Percentiles rank a stretch among this genome's conserved stretches.
Conservation (phyloP, 1,140 invertebrate species). For the Cheumatopsyche charites region DNA sequence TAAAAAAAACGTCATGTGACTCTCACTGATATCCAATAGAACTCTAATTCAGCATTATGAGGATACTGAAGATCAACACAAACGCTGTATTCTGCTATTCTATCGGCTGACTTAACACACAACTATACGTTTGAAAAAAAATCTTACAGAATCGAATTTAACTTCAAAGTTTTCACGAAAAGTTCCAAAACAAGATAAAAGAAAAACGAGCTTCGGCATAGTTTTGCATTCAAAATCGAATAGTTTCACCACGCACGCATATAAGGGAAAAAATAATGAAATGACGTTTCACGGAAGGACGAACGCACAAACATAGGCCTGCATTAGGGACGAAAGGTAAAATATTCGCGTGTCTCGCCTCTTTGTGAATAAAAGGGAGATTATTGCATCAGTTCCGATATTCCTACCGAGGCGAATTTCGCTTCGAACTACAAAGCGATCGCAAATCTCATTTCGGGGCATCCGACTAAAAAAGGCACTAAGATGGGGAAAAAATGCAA, state of each 20-base stretch:
- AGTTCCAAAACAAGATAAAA: too few species aligned
- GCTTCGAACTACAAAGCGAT: constrained; percentile 13
- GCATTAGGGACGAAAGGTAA: constrained; percentile 4
- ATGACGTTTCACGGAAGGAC: constrained; percentile 18
- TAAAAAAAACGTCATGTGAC: too few species aligned
- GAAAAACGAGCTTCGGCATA: too few species aligned
- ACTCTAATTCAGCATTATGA: too few species aligned
- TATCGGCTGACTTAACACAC: too few species aligned
- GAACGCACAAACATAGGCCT: constrained; percentile 9
- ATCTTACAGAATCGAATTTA: too few species aligned
- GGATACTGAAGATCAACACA: too few species aligned
- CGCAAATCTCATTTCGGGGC: constrained; percentile 17
- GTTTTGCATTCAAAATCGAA: too few species aligned
- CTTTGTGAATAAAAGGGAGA: constrained; percentile 24
- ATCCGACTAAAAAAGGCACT: constrained; percentile 7
- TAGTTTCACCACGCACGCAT: background rate
- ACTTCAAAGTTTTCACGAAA: too few species aligned
- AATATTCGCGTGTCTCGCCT: constrained; percentile 13
- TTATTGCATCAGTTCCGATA: constrained; percentile 26
- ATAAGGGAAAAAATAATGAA: constrained; percentile 2
- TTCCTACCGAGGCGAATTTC: constrained; percentile 15
- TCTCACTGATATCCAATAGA: too few species aligned
- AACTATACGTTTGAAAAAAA: too few species aligned
- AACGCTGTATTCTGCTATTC: too few species aligned
- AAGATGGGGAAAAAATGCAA: background rate